These are phyloP conservation scores for Spilosoma lubricipeda DNA, from an alignment of 2,888 invertebrate genomes.

Conservation along the genomic window DNA sequence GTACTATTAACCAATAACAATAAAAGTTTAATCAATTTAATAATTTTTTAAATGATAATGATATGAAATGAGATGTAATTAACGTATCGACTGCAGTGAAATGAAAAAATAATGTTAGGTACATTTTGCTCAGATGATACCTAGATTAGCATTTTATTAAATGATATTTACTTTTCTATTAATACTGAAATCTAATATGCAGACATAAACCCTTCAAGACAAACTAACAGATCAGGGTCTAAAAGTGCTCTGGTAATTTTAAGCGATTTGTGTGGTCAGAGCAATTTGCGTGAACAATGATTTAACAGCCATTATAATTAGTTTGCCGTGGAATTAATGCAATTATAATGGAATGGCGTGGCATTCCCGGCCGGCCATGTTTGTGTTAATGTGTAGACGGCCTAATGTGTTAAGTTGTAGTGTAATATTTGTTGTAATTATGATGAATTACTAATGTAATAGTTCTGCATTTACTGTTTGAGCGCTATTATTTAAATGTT, in stretches of 20 bases:
- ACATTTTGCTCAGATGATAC: background rate
- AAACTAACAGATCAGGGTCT: conserved; percentile 33
- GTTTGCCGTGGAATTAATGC: conserved; percentile 56
- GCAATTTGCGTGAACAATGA: conserved; percentile 62
- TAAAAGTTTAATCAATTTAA: too few relatives aligned
- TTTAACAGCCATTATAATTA: conserved; percentile 61
- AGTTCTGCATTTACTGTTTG: background rate
- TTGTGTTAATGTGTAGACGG: conserved; percentile 44
- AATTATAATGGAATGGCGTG: conserved; percentile 55
- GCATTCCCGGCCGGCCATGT: conserved; percentile 41
- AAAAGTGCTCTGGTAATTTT: conserved; percentile 44
- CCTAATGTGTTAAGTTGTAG: conserved; percentile 23
- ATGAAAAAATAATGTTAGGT: too few relatives aligned
- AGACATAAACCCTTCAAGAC: background rate
- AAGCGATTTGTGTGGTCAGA: conserved; percentile 55
- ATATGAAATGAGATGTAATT: too few relatives aligned
- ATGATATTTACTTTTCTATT: background rate
- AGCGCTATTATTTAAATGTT: background rate
- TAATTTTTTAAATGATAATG: too few relatives aligned
- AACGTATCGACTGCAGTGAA: too few relatives aligned
- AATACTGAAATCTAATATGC: background rate
- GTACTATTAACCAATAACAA: too few relatives aligned
- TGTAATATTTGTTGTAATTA: conserved; percentile 20
- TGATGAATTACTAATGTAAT: conserved; percentile 11
- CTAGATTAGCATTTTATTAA: too few relatives aligned